Conservation (phyloP, 2,888 invertebrate species). For the Pristionchus maxplancki region DNA sequence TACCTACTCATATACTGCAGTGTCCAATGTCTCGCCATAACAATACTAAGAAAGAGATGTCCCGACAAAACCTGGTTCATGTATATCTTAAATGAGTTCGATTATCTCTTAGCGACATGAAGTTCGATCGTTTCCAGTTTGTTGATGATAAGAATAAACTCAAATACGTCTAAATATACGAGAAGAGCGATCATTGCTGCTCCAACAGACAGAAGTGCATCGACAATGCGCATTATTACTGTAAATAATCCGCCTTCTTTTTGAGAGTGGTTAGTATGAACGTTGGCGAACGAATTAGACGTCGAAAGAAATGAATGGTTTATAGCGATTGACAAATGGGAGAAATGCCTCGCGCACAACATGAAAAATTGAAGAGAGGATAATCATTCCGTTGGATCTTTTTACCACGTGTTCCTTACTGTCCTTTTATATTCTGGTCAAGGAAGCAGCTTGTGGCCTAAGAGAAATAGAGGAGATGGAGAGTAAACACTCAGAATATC, state of each 20-base stretch:
- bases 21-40: neutral
- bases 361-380: no score
- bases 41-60: neutral
- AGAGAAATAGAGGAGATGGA: neutral
- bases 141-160: no score
- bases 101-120: no score
- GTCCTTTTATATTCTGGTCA: no score
- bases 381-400: no score
- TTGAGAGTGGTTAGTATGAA: no score
- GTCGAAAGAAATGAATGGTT: no score
- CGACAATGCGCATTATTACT: neutral
- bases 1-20: neutral
- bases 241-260: no score
- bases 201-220: neutral
- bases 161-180: neutral
- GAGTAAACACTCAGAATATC: no score
- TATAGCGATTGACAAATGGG: neutral
- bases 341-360: no score
- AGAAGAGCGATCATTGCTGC: neutral
- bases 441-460: neutral
- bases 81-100: neutral
- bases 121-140: no score
- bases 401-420: no score
- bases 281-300: neutral
- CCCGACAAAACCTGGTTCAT: neutral